Conservation (phyloP, 2,888 invertebrate species). For the Pristionchus arcanus region DNA sequence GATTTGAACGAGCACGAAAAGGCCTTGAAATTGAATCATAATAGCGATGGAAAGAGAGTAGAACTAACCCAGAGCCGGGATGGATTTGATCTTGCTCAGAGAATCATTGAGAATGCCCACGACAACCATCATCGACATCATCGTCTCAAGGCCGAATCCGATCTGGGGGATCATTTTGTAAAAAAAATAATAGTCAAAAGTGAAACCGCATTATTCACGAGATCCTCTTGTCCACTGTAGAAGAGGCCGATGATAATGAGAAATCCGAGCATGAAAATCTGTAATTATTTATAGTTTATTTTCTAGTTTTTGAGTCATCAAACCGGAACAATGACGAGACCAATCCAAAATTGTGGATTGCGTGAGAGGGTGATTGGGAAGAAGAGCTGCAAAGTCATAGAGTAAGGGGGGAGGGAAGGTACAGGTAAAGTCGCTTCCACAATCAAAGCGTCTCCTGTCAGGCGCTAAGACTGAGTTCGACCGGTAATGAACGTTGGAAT, state of each 20-base stretch:
- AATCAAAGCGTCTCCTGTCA: no score
- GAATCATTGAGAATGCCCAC: constrained; percentile 11
- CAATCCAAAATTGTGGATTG: constrained; percentile 36
- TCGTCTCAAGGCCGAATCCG: not conserved
- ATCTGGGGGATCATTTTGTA: not conserved
- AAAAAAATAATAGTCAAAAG: not conserved
- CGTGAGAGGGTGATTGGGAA: not conserved
- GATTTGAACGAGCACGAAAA: constrained; percentile 39
- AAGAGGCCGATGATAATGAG: constrained; percentile 33
- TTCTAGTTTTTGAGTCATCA: not conserved
- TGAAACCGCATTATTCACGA: constrained; percentile 39
- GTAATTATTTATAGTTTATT: no score
- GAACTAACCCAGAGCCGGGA: not conserved
- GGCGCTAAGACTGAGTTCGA: no score
- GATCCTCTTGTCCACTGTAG: constrained; percentile 31
- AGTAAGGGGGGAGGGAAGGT: no score
- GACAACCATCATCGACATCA: constrained; percentile 38
- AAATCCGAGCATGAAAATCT: constrained; percentile 34
- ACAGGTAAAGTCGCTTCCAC: no score
- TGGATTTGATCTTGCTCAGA: not conserved
- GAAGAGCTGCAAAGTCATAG: not conserved
- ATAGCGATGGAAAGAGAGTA: not conserved
- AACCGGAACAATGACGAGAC: constrained; percentile 33
- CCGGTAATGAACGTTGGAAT: no score
- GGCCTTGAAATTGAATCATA: not conserved